Conservation (phyloP, 2,113 vertebrate genomes). For the Callocephalon fimbriatum region DNA sequence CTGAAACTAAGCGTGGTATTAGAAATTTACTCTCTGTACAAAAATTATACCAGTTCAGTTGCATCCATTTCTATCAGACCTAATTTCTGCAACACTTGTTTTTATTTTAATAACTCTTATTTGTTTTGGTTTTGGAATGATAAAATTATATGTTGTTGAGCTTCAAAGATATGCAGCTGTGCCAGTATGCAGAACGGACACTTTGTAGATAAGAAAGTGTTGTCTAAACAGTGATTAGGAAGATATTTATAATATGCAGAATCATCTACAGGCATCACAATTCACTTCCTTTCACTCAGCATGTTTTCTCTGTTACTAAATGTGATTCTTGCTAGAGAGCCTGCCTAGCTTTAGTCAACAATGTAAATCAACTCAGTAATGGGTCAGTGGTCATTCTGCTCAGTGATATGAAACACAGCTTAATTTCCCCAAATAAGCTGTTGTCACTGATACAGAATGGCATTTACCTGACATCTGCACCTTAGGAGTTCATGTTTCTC, state of each 20-base stretch:
- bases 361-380: background rate
- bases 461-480: slow-evolving; percentile 5
- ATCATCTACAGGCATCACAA: background rate
- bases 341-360: background rate
- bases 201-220: background rate
- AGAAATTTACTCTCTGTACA: background rate
- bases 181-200: background rate
- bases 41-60: background rate
- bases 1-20: background rate
- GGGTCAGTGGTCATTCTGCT: background rate
- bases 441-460: background rate
- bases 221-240: background rate
- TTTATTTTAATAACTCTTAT: background rate
- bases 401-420: background rate
- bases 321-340: background rate
- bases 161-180: background rate
- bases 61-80: background rate
- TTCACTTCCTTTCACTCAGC: background rate
- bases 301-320: background rate
- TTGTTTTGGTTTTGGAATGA: background rate
- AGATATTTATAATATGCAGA: background rate
- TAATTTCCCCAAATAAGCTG: slow-evolving; percentile 20
- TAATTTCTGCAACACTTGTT: background rate
- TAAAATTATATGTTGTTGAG: background rate
- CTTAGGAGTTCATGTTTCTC: background rate